These are phyloP conservation scores for Bombus balteatus DNA, from an alignment of 1,140 invertebrate genomes.

Conservation along the genomic window DNA sequence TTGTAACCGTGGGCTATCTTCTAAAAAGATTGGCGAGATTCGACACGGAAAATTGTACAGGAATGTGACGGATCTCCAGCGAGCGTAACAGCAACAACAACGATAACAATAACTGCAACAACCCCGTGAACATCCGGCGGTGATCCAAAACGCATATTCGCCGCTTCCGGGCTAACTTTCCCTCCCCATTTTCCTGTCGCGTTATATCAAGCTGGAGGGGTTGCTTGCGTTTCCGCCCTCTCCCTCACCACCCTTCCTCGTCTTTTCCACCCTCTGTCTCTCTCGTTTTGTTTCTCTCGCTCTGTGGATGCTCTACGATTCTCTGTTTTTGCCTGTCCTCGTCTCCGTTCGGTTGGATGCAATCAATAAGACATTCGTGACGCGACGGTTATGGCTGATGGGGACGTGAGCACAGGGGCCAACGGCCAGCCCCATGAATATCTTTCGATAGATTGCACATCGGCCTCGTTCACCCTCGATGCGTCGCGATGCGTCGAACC, in stretches of 20 bases:
- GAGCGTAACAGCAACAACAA: constrained; percentile 25
- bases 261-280: not conserved
- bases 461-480: constrained; percentile 75
- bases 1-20: not conserved
- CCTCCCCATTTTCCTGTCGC: constrained; percentile 44
- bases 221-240: constrained; percentile 47
- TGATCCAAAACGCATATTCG: constrained; percentile 74
- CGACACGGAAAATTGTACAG: not conserved
- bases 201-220: constrained; percentile 67
- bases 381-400: constrained; percentile 81
- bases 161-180: constrained; percentile 70
- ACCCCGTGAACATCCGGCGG: constrained; percentile 60
- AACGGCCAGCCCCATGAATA: constrained; percentile 82
- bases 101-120: constrained; percentile 52
- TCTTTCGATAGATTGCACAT: constrained; percentile 84
- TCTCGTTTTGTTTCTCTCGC: too few species aligned
- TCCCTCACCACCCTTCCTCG: not conserved
- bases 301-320: constrained; percentile 12
- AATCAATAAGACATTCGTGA: constrained; percentile 84
- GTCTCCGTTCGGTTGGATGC: constrained; percentile 70
- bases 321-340: constrained; percentile 55
- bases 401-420: constrained; percentile 73
- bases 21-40: not conserved
- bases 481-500: constrained; percentile 73
- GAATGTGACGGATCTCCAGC: not conserved